Percentiles rank a stretch among this genome's conserved stretches.
phyloP scores from a whole-genome alignment of 2,113 vertebrate genomes.

The Bambusicola thoracicus region DNA sequence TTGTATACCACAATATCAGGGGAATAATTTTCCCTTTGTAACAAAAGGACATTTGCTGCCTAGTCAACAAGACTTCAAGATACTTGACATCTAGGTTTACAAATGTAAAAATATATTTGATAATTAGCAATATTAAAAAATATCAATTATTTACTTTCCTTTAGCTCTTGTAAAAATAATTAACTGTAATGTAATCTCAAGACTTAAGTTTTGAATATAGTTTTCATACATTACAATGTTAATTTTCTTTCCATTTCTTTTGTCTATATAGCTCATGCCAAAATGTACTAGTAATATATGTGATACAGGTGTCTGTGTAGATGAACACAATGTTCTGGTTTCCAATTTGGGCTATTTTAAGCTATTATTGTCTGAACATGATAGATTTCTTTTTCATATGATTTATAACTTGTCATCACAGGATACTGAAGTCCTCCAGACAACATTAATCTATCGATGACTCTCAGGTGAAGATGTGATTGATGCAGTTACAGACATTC shows the following conservation, averaged over 20 bases:
- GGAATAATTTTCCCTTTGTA: not conserved
- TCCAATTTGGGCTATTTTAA: not conserved
- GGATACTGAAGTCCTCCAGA: conserved; percentile 53
- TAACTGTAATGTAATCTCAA: not conserved
- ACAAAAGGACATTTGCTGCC: not conserved
- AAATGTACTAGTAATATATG: not conserved
- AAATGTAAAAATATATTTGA: not conserved
- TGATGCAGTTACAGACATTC: not conserved
- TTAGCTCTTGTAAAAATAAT: not conserved
- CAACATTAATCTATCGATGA: conserved; percentile 53
- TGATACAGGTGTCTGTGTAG: not conserved
- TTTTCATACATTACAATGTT: not conserved
- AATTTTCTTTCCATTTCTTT: not conserved
- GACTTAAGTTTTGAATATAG: not conserved
- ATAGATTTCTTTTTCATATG: conserved; percentile 38
- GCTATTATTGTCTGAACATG: not conserved
- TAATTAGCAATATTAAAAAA: not conserved
- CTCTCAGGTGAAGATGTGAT: not conserved
- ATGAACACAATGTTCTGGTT: not conserved
- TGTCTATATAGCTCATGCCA: not conserved
- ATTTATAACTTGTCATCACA: conserved; percentile 73
- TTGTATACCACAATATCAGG: no score
- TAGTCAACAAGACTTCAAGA: not conserved
- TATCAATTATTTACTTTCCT: not conserved
- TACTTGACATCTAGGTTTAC: not conserved